Percentiles rank a stretch among this genome's conserved stretches.
These are phyloP conservation scores for Empis livida DNA, from an alignment of 2,888 invertebrate species.

Conservation along the genomic window DNA sequence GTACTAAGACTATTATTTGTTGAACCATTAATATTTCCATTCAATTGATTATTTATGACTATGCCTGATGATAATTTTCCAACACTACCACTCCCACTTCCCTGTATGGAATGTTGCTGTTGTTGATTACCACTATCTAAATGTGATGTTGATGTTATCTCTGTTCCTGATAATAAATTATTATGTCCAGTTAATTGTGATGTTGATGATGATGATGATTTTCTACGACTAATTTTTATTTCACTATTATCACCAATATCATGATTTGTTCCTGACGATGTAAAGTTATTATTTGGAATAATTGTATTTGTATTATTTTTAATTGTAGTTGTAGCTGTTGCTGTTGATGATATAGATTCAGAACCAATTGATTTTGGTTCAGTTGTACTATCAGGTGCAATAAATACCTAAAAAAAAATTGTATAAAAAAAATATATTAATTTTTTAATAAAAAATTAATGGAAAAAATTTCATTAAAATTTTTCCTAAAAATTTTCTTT, in stretches of 20 bases:
- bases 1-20: slow-evolving; percentile 1
- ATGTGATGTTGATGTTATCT: slow-evolving; percentile 1
- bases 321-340: slow-evolving; percentile 11
- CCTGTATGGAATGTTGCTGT: slow-evolving; percentile 13
- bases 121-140: slow-evolving; percentile 7
- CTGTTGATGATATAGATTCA: slow-evolving; percentile 10
- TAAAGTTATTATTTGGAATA: no score
- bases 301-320: slow-evolving; percentile 5
- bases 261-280: background rate
- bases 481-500: no score
- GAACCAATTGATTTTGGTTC: slow-evolving; percentile 10
- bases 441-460: no score
- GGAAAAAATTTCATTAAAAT: no score
- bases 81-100: background rate
- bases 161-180: background rate
- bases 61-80: background rate
- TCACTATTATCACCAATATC: background rate
- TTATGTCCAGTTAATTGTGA: no score
- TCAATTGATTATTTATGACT: slow-evolving; percentile 1
- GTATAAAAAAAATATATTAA: background rate
- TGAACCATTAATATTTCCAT: background rate
- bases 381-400: slow-evolving; percentile 24
- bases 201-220: background rate
- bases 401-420: slow-evolving; percentile 19
- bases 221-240: background rate